Evolutionary conservation across 2,113 vertebrate species (phyloP).

Genomic region (Antechinus stuartii): DNA sequence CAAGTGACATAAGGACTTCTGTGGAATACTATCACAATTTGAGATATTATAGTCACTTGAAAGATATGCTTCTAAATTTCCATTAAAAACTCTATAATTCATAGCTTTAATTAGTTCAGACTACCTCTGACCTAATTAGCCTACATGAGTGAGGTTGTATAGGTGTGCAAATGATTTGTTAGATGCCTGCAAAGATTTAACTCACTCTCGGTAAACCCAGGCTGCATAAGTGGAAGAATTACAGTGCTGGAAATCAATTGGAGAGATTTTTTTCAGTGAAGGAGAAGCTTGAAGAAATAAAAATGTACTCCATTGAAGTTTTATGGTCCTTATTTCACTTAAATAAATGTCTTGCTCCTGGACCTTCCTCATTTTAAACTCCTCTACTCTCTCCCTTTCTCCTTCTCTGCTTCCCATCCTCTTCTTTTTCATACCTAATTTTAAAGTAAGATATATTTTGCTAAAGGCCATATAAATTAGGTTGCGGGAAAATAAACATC

Average conservation of each 20-base stretch:
- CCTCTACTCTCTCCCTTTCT: not conserved
- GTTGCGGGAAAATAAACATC: not conserved
- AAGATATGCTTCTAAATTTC: not conserved
- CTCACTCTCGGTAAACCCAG: not conserved
- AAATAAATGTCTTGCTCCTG: constrained; percentile 24
- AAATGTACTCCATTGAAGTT: constrained; percentile 10
- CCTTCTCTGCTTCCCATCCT: not conserved
- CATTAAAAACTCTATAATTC: not conserved
- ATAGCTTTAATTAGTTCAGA: not conserved
- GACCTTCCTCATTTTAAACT: not conserved
- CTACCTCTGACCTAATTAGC: not conserved
- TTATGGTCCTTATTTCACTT: constrained; percentile 27
- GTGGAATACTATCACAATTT: not conserved
- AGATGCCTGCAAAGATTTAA: not conserved
- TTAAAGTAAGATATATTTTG: not conserved
- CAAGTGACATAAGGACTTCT: not conserved
- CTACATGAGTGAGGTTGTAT: not conserved
- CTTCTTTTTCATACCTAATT: not conserved
- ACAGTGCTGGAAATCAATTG: not conserved
- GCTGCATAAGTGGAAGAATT: not conserved
- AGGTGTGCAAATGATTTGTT: not conserved
- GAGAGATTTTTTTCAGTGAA: constrained; percentile 16
- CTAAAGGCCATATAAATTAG: not conserved
- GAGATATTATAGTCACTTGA: not conserved
- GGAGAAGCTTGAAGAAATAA: constrained; percentile 43